These are phyloP conservation scores for Andrena haemorrhoa DNA, from an alignment of 2,888 invertebrate species.

Conservation along the genomic window DNA sequence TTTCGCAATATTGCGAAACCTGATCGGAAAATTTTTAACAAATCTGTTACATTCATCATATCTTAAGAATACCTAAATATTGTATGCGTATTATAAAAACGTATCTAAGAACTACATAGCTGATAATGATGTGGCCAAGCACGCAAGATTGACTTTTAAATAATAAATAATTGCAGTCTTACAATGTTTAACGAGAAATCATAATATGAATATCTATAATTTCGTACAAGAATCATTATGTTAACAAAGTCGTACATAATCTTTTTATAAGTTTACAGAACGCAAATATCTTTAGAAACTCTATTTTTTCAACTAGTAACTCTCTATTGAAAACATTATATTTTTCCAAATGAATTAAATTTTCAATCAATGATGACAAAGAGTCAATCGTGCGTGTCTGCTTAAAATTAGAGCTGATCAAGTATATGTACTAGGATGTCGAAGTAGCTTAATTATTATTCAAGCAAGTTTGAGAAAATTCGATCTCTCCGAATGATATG, in stretches of 20 bases:
- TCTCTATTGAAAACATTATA: neutral
- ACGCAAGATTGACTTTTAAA: slow-evolving; percentile 25
- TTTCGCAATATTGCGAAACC: neutral
- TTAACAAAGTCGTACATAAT: neutral
- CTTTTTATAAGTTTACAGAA: too few species aligned
- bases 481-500: too few species aligned
- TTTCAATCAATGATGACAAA: neutral
- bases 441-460: too few species aligned
- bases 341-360: neutral
- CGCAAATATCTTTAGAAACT: too few species aligned
- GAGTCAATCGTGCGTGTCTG: slow-evolving; percentile 23
- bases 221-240: neutral
- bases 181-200: neutral
- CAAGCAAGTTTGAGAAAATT: too few species aligned
- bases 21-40: neutral
- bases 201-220: neutral
- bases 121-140: slow-evolving; percentile 4
- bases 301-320: neutral
- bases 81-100: slow-evolving; percentile 25
- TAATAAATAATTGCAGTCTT: slow-evolving; percentile 4
- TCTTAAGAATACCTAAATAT: slow-evolving; percentile 14
- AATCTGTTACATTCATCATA: slow-evolving; percentile 17
- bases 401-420: too few species aligned
- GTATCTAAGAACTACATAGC: neutral
- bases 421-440: too few species aligned